Evolutionary conservation across 1,140 invertebrate genomes (phyloP).

Genomic region (Bradysia coprophila): DNA sequence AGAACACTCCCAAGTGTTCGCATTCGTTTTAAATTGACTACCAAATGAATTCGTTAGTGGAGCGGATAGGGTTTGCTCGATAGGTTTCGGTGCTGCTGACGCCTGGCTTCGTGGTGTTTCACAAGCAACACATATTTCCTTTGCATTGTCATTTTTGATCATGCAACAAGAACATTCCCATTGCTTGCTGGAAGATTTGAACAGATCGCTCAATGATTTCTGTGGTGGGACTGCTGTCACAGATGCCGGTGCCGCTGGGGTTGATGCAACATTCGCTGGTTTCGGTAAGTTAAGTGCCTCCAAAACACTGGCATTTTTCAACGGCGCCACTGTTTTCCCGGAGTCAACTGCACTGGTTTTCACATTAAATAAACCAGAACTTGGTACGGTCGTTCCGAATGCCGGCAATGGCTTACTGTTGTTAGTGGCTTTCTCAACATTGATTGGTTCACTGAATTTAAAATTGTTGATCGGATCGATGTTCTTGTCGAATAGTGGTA

Average conservation of each 20-base stretch:
- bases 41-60: constrained; percentile 2
- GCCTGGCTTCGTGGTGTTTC: constrained; percentile 11
- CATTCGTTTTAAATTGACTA: constrained; percentile 7
- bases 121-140: constrained; percentile 36
- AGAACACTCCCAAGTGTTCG: constrained; percentile 37
- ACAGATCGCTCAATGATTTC: constrained; percentile 28
- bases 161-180: constrained; percentile 44
- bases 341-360: not conserved
- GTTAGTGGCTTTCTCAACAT: too few relatives aligned
- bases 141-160: constrained; percentile 31
- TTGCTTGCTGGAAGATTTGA: constrained; percentile 28
- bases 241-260: not conserved
- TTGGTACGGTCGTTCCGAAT: constrained; percentile 8
- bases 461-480: constrained; percentile 28
- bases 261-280: not conserved
- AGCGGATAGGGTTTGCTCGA: too few relatives aligned
- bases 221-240: not conserved
- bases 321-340: not conserved
- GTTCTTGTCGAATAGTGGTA: constrained; percentile 5
- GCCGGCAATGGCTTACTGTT: too few relatives aligned
- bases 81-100: constrained; percentile 7
- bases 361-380: not conserved
- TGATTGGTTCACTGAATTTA: constrained; percentile 32
- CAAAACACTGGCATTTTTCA: not conserved
- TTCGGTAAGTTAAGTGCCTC: not conserved